Evolutionary conservation across 1,140 invertebrate species (phyloP).

Genomic region (Latrodectus geometricus): DNA sequence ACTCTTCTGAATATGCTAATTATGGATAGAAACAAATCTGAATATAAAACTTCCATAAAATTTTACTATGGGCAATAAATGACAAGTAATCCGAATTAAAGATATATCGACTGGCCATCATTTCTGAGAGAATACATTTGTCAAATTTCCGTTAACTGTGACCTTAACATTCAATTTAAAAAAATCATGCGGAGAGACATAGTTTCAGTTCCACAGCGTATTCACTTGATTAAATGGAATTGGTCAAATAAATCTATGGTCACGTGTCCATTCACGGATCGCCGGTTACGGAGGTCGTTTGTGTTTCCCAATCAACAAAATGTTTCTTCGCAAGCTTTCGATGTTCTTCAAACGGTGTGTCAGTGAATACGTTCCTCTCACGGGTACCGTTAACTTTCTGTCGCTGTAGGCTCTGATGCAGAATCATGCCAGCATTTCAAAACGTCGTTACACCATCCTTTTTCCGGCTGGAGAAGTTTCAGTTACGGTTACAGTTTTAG

Average conservation of each 20-base stretch:
- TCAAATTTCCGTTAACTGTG: too few species aligned
- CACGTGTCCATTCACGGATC: background rate
- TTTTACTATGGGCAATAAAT: background rate
- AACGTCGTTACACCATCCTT: background rate
- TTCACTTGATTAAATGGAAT: background rate
- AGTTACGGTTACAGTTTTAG: too few species aligned
- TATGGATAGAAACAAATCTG: too few species aligned
- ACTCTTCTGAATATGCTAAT: too few species aligned
- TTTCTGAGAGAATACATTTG: too few species aligned
- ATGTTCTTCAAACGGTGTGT: background rate
- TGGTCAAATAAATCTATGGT: background rate
- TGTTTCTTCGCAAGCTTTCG: background rate
- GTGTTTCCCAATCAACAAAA: background rate
- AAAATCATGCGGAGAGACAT: too few species aligned
- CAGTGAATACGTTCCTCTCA: background rate
- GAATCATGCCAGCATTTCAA: background rate
- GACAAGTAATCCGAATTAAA: background rate
- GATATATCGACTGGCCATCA: too few species aligned
- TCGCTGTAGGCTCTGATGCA: background rate
- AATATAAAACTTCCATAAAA: background rate
- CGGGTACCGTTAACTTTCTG: background rate
- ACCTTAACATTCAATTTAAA: too few species aligned
- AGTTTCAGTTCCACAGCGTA: too few species aligned
- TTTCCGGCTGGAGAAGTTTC: background rate
- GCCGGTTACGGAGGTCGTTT: background rate